These are phyloP conservation scores for Nephrotoma flavescens DNA, from an alignment of 2,888 invertebrate species.

Conservation along the genomic window DNA sequence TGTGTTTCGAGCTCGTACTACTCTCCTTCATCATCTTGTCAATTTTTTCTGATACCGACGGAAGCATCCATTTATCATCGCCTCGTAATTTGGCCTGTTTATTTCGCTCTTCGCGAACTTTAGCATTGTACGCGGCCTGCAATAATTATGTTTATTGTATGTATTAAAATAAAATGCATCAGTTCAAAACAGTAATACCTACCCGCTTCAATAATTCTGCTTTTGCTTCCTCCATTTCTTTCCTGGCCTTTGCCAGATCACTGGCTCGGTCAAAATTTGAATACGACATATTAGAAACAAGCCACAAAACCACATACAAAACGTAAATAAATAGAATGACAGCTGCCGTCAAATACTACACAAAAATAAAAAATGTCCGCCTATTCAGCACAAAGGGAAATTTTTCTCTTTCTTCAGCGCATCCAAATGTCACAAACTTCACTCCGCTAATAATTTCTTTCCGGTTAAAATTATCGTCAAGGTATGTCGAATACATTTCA, in stretches of 20 bases:
- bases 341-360: not conserved
- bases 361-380: not conserved
- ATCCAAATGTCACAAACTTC: constrained; percentile 23
- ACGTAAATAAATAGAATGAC: not conserved
- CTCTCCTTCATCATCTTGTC: constrained; percentile 11
- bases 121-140: constrained; percentile 21
- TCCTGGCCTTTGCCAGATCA: constrained; percentile 22
- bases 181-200: constrained; percentile 1
- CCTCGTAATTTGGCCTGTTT: constrained; percentile 20
- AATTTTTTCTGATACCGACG: constrained; percentile 19
- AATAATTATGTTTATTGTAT: not conserved
- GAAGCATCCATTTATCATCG: constrained; percentile 24
- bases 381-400: not conserved
- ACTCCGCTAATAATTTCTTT: constrained; percentile 22
- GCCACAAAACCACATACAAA: not conserved
- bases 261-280: constrained; percentile 25
- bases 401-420: not conserved
- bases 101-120: constrained; percentile 17
- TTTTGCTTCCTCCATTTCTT: constrained; percentile 22
- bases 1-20: constrained; percentile 9
- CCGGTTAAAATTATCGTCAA: constrained; percentile 31
- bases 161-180: not conserved
- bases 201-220: constrained; percentile 21
- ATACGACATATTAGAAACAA: constrained; percentile 19
- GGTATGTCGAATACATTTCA: constrained; percentile 20